Percentiles rank a stretch among this genome's conserved stretches.
These are phyloP conservation scores for Micromys minutus DNA, from an alignment of 2,113 vertebrate species.

Conservation along the genomic window DNA sequence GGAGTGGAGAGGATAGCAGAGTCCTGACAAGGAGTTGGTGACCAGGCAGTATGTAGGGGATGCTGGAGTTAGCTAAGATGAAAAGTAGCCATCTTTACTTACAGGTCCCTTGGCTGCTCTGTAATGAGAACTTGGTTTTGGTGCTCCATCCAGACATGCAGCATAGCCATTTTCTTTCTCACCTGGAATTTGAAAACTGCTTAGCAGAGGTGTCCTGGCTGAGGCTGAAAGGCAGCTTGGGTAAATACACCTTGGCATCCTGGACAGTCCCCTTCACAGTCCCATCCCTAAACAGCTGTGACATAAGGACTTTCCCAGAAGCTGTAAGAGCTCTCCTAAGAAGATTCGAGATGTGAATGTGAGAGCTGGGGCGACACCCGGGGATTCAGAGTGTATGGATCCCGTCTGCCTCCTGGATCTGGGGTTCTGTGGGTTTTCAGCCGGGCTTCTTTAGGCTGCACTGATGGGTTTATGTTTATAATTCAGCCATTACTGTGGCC, in stretches of 20 bases:
- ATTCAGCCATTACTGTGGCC: background rate
- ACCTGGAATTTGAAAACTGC: conserved; percentile 51
- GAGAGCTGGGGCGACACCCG: background rate
- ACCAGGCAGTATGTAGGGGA: conserved; percentile 61
- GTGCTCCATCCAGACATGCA: conserved; percentile 48
- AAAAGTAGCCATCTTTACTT: conserved; percentile 62
- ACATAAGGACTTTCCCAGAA: background rate
- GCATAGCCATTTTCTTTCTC: conserved; percentile 66
- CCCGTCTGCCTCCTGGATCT: background rate
- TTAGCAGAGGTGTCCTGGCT: conserved; percentile 42
- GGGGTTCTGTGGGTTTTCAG: conserved; percentile 6
- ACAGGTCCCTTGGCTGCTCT: conserved; percentile 32
- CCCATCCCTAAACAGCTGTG: background rate
- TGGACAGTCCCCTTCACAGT: conserved; percentile 3
- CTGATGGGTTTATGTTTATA: background rate
- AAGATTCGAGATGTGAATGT: conserved; percentile 6
- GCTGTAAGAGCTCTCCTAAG: background rate
- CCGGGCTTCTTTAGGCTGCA: background rate
- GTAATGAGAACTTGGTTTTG: conserved; percentile 59
- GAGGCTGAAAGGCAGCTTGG: background rate
- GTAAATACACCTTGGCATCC: background rate
- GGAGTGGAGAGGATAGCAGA: conserved; percentile 74
- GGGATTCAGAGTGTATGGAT: background rate
- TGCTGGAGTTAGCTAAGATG: conserved; percentile 59
- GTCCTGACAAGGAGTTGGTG: conserved; percentile 67